These are phyloP conservation scores for Gryllus longicercus DNA, from an alignment of 2,888 invertebrate genomes.

Conservation along the genomic window DNA sequence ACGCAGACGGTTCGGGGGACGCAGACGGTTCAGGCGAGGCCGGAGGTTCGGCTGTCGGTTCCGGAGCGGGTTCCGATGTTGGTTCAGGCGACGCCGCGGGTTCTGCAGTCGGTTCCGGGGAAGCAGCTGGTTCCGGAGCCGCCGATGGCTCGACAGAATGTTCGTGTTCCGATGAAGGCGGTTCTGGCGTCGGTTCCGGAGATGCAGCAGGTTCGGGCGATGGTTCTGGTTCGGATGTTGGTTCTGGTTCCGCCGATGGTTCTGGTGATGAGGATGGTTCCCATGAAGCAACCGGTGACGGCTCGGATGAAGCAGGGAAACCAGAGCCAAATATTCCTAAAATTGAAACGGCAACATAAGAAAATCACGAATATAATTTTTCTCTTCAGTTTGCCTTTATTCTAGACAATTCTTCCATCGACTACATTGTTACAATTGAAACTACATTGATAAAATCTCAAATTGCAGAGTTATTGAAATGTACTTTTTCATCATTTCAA, in stretches of 20 bases:
- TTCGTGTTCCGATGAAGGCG: slow-evolving; percentile 40
- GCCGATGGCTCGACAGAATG: slow-evolving; percentile 31
- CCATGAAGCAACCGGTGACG: slow-evolving; percentile 31
- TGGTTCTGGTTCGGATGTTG: slow-evolving; percentile 41
- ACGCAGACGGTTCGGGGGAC: slow-evolving; percentile 38
- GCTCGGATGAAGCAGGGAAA: neutral
- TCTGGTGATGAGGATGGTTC: slow-evolving; percentile 40
- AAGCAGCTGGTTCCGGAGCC: neutral
- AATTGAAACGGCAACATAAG: no score
- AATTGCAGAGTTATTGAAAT: no score
- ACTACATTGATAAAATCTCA: no score
- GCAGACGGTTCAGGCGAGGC: slow-evolving; percentile 38
- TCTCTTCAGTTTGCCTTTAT: no score
- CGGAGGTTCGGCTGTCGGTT: slow-evolving; percentile 41
- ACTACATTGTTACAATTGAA: no score
- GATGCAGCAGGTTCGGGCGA: slow-evolving; percentile 31
- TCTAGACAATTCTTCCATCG: no score
- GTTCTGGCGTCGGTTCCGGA: slow-evolving; percentile 32
- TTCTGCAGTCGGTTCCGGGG: neutral
- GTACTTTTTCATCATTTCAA: no score
- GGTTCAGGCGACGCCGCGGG: neutral
- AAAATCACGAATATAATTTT: no score
- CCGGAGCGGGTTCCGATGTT: slow-evolving; percentile 40
- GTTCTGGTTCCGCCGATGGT: slow-evolving; percentile 37
- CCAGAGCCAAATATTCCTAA: neutral